Evolutionary conservation across 1,140 invertebrate species (phyloP).

Genomic region (Carcinoscorpius rotundicauda): DNA sequence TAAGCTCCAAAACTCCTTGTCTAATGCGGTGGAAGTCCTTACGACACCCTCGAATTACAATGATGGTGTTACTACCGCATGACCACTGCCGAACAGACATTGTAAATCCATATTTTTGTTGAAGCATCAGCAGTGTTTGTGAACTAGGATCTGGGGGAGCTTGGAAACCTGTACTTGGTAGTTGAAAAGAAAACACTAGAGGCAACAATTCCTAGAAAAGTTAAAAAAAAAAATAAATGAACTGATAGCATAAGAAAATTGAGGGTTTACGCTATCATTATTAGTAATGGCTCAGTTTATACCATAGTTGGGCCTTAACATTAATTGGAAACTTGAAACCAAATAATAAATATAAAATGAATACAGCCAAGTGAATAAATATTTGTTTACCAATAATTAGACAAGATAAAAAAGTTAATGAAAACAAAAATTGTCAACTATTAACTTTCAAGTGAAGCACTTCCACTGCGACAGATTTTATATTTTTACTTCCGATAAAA

Average conservation of each 20-base stretch:
- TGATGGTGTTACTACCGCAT: slow-evolving; percentile 7
- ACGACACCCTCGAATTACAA: slow-evolving; percentile 22
- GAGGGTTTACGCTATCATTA: no score
- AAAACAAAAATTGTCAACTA: no score
- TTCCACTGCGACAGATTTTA: no score
- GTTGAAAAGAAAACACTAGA: slow-evolving; percentile 79
- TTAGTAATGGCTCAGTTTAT: no score
- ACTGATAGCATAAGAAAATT: slow-evolving; percentile 5
- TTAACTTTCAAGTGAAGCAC: no score
- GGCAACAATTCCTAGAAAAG: slow-evolving; percentile 55
- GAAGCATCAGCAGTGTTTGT: slow-evolving; percentile 19
- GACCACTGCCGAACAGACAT: slow-evolving; percentile 8
- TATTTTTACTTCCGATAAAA: no score
- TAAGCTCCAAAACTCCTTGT: slow-evolving; percentile 20
- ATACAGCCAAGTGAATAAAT: no score
- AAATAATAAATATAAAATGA: no score
- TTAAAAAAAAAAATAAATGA: background rate
- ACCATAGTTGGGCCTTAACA: no score
- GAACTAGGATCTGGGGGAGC: slow-evolving; percentile 54
- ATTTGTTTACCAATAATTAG: no score
- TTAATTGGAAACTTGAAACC: no score
- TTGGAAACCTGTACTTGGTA: slow-evolving; percentile 62
- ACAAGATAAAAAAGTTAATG: no score
- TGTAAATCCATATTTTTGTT: slow-evolving; percentile 18
- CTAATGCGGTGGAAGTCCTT: slow-evolving; percentile 13